phyloP scores from a whole-genome alignment of 2,888 invertebrate species.

The Microctonus hyperodae region DNA sequence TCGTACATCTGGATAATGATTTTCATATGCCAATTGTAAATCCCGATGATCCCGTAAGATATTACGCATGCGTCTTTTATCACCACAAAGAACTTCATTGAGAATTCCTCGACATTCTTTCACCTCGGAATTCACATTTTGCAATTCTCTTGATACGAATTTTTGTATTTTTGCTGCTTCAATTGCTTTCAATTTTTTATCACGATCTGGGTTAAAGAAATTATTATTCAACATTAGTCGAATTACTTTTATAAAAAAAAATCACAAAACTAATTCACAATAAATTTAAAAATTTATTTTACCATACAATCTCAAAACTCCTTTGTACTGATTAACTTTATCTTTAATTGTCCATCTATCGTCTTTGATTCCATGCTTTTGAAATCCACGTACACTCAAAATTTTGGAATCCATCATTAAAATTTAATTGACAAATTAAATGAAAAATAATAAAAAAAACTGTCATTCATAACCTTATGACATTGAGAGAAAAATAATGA shows the following conservation, averaged over 20 bases:
- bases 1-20: constrained; percentile 59
- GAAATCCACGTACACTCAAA: constrained; percentile 46
- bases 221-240: neutral
- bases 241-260: neutral
- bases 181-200: constrained; percentile 69
- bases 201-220: constrained; percentile 64
- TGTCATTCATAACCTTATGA: neutral
- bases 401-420: constrained; percentile 64
- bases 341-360: constrained; percentile 73
- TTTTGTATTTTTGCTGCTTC: constrained; percentile 65
- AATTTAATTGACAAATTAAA: neutral
- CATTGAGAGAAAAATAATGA: neutral
- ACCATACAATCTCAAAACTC: constrained; percentile 72
- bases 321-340: constrained; percentile 72
- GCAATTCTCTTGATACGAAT: constrained; percentile 68
- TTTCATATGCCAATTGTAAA: constrained; percentile 68
- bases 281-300: constrained; percentile 41
- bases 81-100: constrained; percentile 69
- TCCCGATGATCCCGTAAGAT: constrained; percentile 68
- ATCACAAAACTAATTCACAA: neutral
- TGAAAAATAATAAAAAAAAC: neutral
- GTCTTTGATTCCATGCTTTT: constrained; percentile 71
- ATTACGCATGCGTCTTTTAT: constrained; percentile 68
- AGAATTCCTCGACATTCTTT: constrained; percentile 66
- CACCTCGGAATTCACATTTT: constrained; percentile 68